Base-by-base conservation (phyloP, 2,797 vertebrate species). In the Graptemys geographica region DNA sequence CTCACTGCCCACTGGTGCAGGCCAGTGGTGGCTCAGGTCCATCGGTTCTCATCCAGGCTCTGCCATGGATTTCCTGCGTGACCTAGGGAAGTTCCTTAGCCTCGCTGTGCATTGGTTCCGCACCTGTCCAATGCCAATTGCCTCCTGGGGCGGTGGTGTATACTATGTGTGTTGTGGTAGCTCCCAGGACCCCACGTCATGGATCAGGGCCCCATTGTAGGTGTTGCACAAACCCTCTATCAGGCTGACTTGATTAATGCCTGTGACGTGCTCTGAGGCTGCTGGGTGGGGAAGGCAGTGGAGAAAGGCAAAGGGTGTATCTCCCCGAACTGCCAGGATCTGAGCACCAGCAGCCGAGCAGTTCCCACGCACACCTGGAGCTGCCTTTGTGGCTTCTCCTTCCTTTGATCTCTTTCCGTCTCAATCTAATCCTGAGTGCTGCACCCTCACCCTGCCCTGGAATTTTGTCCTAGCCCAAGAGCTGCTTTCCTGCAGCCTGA, bases 391-490 rank as follows among this genome's bases (percentile, higher is more conserved):
- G 87, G 65, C n/a, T 86, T 72, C 51, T 47, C 88, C 51, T 47
- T 84, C 27, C 74, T 90, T 83, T 89, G 69, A 79, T 89, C 57
- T 69, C 37, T 82, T n/a, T 16, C 51, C 7, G 13, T 55, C 86
- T 78, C 59, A 69, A 65, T 89, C 51, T 86, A 90, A 93, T 93
- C 57, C 83, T 79, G 56, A 52, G 65, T 21, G 51, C 52, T 86
- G 51, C 44, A 51, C 44, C 72, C 80, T 59, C 81, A 59, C 49
- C 72, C 52, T 59, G 52, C 6, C n/a, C 80, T 83, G 92, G 55
- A 84, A 92, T 90, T 79, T 74, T 89, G 21, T 72, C 33, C 41
- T 69, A 49, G 33, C 33, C 51, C n/a, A 37, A 23, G 44, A n/a
- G 19, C 13, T 62, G 31, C 65, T 81, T 57, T 82, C 23, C 52